Conservation (phyloP, 2,113 vertebrate species). For the Pheucticus melanocephalus region DNA sequence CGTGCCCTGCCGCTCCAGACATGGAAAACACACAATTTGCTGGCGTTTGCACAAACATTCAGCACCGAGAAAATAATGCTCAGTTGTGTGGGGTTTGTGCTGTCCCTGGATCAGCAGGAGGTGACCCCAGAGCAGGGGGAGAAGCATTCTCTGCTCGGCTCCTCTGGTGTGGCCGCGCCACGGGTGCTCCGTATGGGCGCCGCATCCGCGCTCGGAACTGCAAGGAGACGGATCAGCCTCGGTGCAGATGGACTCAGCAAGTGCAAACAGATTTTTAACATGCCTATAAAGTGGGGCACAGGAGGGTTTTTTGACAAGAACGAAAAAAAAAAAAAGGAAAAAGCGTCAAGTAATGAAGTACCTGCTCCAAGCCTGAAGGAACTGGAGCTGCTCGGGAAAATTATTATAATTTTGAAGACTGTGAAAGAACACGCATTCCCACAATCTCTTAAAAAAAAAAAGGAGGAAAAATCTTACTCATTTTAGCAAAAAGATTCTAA, state of each 20-base stretch:
- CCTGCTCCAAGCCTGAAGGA: background rate
- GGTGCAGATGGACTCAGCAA: conserved; percentile 17
- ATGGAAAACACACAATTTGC: background rate
- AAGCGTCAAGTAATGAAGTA: background rate
- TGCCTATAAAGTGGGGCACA: background rate
- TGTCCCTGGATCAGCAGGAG: background rate
- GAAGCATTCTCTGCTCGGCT: background rate
- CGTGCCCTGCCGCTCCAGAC: rapidly evolving
- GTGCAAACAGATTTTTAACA: conserved; percentile 41
- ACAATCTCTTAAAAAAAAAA: background rate
- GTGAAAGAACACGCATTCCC: background rate
- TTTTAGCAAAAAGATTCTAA: background rate
- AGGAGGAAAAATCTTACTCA: background rate
- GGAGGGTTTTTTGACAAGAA: conserved; percentile 6
- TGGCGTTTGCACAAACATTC: background rate
- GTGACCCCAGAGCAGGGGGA: background rate
- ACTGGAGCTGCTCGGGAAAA: background rate
- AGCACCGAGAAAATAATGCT: background rate
- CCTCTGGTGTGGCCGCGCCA: background rate
- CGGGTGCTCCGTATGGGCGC: background rate
- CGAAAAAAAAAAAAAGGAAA: background rate
- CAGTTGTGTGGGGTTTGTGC: background rate
- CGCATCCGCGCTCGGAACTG: rapidly evolving
- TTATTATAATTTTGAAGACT: background rate
- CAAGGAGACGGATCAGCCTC: background rate